Conservation (phyloP, 2,113 vertebrate species). For the Mus pahari region DNA sequence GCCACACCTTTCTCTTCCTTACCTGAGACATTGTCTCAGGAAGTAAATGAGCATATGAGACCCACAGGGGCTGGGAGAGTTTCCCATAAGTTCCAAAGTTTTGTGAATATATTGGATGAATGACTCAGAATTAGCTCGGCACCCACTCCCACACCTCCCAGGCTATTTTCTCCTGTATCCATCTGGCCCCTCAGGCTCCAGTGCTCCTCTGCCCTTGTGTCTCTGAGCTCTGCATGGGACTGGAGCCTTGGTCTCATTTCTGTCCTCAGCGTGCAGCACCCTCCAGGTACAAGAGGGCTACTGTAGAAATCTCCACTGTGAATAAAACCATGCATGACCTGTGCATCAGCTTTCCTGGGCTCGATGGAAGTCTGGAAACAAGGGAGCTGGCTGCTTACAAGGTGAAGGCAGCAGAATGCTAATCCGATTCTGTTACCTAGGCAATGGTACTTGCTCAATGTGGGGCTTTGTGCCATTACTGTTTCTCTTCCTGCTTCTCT, state of each 20-base stretch:
- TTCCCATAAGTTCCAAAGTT: not conserved
- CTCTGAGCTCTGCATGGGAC: not conserved
- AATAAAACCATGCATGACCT: accelerated
- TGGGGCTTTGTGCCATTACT: not conserved
- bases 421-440: not conserved
- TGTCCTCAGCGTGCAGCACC: accelerated
- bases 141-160: not conserved
- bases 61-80: not conserved
- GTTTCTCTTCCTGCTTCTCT: not conserved
- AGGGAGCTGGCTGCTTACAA: not conserved
- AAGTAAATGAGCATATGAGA: not conserved
- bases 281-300: not conserved
- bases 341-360: not conserved
- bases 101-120: not conserved
- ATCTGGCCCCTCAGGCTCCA: not conserved
- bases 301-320: accelerated
- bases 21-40: not conserved
- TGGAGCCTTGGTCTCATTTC: accelerated
- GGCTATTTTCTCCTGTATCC: slow-evolving; percentile 17
- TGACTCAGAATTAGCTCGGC: slow-evolving; percentile 40
- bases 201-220: not conserved
- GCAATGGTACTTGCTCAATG: not conserved
- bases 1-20: not conserved
- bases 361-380: not conserved
- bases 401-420: not conserved